A percentile compares a stretch with the other conserved stretches of the same genome.
Conservation (phyloP, 1,140 invertebrate species). For the Mactra quadrangularis region DNA sequence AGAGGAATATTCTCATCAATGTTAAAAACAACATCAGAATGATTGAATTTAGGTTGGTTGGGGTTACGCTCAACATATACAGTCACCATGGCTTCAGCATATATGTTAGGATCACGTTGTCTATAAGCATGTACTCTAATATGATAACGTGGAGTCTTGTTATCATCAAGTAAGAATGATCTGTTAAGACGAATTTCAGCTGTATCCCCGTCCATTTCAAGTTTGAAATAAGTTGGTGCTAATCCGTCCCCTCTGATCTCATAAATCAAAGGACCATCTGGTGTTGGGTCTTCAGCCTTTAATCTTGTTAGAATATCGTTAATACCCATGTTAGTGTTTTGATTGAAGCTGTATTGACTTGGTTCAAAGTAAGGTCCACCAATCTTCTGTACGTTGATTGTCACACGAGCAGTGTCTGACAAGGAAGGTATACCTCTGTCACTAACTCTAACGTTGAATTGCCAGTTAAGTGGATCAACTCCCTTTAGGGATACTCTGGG, state of each 20-base stretch:
- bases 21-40: constrained; percentile 91
- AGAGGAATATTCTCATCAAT: constrained; percentile 87
- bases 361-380: constrained; percentile 59
- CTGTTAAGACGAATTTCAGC: constrained; percentile 62
- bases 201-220: constrained; percentile 50
- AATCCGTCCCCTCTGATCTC: constrained; percentile 67
- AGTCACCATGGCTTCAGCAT: constrained; percentile 72
- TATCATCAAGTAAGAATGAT: constrained; percentile 50
- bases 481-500: constrained; percentile 58
- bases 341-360: constrained; percentile 34
- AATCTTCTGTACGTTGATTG: constrained; percentile 60
- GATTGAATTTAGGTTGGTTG: constrained; percentile 77
- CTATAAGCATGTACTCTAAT: constrained; percentile 63
- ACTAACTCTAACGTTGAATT: constrained; percentile 65
- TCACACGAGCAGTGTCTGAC: constrained; percentile 60
- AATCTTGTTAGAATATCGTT: constrained; percentile 53
- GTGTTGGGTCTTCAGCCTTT: constrained; percentile 56
- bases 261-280: constrained; percentile 61
- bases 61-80: constrained; percentile 67
- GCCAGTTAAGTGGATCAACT: background rate
- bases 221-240: constrained; percentile 56
- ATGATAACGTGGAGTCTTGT: constrained; percentile 56
- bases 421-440: constrained; percentile 69
- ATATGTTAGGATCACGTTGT: constrained; percentile 91
- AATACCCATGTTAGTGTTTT: constrained; percentile 37